Evolutionary conservation across 2,888 invertebrate species (phyloP), one percentile per base, ranked within the genome.

Genomic region (Protodeltote pygarga): DNA sequence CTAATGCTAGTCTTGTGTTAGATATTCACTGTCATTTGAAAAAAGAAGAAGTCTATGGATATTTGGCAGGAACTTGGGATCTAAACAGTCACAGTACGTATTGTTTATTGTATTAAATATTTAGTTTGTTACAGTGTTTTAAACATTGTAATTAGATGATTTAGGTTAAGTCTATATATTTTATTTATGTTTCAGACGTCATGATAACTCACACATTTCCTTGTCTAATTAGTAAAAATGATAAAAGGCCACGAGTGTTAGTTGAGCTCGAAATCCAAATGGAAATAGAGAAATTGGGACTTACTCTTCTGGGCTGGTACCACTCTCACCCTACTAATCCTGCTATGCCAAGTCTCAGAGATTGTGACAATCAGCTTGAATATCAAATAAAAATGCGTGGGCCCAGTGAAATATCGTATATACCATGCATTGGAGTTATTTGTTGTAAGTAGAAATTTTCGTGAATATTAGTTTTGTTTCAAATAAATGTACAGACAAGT

Each of bases 311-410:
- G 2, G 98, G 98, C 4, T 98, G 98, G 98, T 98, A 98, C 87
- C 98, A 98, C 86, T 98, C 98, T 5, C 98, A 98, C 89, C 97
- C 98, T 0, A 94, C 95, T 39, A 95, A 96, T 62, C 95, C 97
- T 41, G 96, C 98, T 1, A 96, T 97, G 71, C 98, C 97, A 53
- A 98, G 96, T 72, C 93, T 94, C 47, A 92, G 97, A 39, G 98
- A 99, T 81, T 96, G 98, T 45, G 98, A 98, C 79, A 95, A 96
- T 46, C 98, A 99, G 85, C 89, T 99, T 59, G 98, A 98, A 74
- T 98, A 98, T 88, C 98, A 99, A 87, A 96, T 98, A 44, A 96
- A 96, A 79, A 97, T 98, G 97, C 96, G 98, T 71, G 98, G 98
- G 2, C 95, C 95, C 2, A 96, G 95, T 17, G 98, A 98, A 89